Conservation (phyloP, 1,140 invertebrate species). For the Drosophila cardini region DNA sequence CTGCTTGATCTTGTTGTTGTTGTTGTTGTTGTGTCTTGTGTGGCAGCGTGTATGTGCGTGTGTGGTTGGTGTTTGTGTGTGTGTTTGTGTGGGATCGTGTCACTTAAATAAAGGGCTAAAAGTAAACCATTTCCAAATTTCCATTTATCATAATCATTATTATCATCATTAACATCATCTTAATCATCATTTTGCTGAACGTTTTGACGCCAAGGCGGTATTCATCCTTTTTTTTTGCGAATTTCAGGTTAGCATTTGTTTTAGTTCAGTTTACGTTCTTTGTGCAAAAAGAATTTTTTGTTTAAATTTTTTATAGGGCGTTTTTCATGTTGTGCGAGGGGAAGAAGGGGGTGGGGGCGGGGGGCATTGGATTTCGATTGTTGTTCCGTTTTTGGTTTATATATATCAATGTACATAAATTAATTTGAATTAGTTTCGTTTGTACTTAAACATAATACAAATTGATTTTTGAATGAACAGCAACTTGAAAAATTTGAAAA, state of each 20-base stretch:
- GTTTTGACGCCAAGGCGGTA: background rate
- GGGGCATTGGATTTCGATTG: background rate
- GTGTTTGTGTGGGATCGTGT: constrained; percentile 42
- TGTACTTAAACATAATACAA: constrained; percentile 37
- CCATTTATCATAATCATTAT: constrained; percentile 43
- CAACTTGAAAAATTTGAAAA: background rate
- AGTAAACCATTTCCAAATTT: constrained; percentile 66
- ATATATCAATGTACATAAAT: constrained; percentile 12
- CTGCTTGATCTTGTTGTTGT: constrained; percentile 19
- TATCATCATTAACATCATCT: constrained; percentile 18
- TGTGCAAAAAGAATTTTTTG: constrained; percentile 44
- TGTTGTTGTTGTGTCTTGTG: constrained; percentile 31
- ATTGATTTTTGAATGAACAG: constrained; percentile 23
- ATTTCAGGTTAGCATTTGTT: constrained; percentile 46
- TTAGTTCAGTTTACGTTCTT: constrained; percentile 43
- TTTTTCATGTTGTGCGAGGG: constrained; percentile 16
- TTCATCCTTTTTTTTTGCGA: background rate
- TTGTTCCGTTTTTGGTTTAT: constrained; percentile 4
- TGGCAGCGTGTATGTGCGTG: constrained; percentile 27
- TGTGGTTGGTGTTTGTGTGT: constrained; percentile 19
- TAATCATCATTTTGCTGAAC: constrained; percentile 20
- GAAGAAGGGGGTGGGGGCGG: background rate
- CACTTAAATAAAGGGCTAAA: constrained; percentile 71
- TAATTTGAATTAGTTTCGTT: constrained; percentile 9
- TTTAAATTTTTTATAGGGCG: background rate